Conservation (phyloP, 2,888 invertebrate genomes). For the Spatulosminthurus flaviceps region DNA sequence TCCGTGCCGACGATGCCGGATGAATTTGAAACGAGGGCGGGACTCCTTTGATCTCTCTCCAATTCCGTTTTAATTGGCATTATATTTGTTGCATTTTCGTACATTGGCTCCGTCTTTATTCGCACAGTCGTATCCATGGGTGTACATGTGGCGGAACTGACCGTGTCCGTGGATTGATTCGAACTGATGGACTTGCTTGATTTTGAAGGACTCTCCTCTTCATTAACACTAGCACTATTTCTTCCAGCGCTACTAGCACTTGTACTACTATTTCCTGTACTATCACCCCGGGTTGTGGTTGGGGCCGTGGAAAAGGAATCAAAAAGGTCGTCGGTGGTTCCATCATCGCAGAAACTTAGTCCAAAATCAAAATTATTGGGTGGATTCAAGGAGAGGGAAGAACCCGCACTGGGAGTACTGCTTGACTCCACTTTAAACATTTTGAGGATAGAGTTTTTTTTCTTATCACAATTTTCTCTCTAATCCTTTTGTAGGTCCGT, state of each 20-base stretch:
- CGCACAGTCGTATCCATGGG: conserved; percentile 48
- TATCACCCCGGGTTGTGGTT: not conserved
- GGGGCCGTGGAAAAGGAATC: conserved; percentile 55
- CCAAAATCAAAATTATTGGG: conserved; percentile 63
- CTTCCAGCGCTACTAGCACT: conserved; percentile 32
- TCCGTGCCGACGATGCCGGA: conserved; percentile 42
- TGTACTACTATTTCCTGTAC: conserved; percentile 34
- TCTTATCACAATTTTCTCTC: too few relatives aligned
- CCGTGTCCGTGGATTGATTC: conserved; percentile 18
- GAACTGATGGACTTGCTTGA: not conserved
- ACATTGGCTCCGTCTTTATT: conserved; percentile 58
- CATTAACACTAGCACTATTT: conserved; percentile 35
- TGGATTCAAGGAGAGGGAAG: conserved; percentile 52
- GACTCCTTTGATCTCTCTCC: conserved; percentile 48
- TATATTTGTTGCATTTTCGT: conserved; percentile 38
- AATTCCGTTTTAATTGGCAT: not conserved
- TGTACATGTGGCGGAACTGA: conserved; percentile 24
- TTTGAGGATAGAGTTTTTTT: conserved; percentile 43
- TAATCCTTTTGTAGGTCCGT: too few relatives aligned
- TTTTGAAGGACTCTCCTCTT: conserved; percentile 9
- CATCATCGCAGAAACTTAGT: conserved; percentile 64
- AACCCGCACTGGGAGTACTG: conserved; percentile 53
- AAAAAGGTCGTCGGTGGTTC: conserved; percentile 63
- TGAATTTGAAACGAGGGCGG: conserved; percentile 32
- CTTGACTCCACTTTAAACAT: conserved; percentile 64